Conservation (phyloP, 2,888 invertebrate species). For the Agonopterix subpropinquella region DNA sequence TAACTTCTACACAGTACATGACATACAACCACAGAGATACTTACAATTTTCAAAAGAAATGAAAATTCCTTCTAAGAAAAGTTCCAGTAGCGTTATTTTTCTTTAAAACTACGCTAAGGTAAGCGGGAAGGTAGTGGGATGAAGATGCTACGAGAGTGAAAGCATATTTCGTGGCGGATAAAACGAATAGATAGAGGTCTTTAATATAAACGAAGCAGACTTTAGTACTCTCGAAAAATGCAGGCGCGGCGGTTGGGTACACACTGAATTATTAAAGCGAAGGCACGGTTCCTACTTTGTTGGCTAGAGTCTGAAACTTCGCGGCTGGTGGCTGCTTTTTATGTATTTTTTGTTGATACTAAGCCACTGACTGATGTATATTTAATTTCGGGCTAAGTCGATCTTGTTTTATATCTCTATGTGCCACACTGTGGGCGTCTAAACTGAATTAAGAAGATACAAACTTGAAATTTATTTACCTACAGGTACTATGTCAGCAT, state of each 20-base stretch:
- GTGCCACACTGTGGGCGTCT: too few relatives aligned
- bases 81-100: not conserved
- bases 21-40: too few relatives aligned
- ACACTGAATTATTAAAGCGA: conserved; percentile 64
- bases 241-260: conserved; percentile 57
- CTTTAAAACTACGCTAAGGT: conserved; percentile 5
- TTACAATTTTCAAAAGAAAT: conserved; percentile 13
- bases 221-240: conserved; percentile 73
- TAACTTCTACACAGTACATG: too few relatives aligned
- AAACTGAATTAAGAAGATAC: too few relatives aligned
- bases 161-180: conserved; percentile 68
- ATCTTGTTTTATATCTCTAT: too few relatives aligned
- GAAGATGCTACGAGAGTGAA: conserved; percentile 60
- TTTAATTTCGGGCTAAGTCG: not conserved
- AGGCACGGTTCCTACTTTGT: conserved; percentile 37
- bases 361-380: not conserved
- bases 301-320: conserved; percentile 24
- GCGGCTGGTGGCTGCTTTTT: conserved; percentile 4
- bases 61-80: not conserved
- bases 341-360: conserved; percentile 2
- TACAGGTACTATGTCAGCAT: too few relatives aligned
- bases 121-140: conserved; percentile 26
- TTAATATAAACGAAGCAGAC: conserved; percentile 75
- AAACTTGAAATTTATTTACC: too few relatives aligned
- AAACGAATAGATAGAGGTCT: conserved; percentile 75